Evolutionary conservation across 2,113 vertebrate genomes (phyloP).

Genomic region (Oncorhynchus kisutch): DNA sequence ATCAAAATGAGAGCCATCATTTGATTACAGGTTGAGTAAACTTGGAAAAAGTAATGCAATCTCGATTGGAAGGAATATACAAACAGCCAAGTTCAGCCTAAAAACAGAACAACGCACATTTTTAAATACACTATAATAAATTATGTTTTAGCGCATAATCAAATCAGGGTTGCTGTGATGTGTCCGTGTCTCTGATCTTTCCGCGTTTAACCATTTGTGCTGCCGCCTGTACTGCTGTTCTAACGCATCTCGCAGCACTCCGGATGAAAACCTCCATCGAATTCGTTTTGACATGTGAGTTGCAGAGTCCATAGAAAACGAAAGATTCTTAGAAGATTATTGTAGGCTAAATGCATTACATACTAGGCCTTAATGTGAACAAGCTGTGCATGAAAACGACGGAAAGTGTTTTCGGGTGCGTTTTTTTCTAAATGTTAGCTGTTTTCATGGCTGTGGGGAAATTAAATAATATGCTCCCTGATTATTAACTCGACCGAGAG

Average conservation of each 20-base stretch:
- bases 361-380: not conserved
- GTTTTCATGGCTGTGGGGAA: not conserved
- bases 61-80: not conserved
- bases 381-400: not conserved
- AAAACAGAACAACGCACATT: constrained; percentile 24
- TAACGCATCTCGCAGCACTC: constrained; percentile 19
- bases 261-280: constrained; percentile 2
- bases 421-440: not conserved
- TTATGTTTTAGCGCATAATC: constrained; percentile 21
- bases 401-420: not conserved
- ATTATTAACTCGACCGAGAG: not conserved
- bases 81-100: constrained; percentile 5
- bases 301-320: constrained; percentile 27
- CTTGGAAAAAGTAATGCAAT: not conserved
- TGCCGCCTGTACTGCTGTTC: not conserved
- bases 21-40: not conserved
- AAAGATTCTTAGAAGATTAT: constrained; percentile 6
- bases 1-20: not conserved
- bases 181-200: constrained; percentile 35
- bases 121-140: not conserved
- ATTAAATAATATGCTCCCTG: not conserved
- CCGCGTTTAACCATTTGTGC: constrained; percentile 34
- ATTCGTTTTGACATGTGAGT: constrained; percentile 34
- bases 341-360: not conserved
- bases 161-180: constrained; percentile 25